A percentile compares a stretch with the other conserved stretches of the same genome.
phyloP scores from a whole-genome alignment of 2,888 invertebrate species.

The Drosophila niveifrons region DNA sequence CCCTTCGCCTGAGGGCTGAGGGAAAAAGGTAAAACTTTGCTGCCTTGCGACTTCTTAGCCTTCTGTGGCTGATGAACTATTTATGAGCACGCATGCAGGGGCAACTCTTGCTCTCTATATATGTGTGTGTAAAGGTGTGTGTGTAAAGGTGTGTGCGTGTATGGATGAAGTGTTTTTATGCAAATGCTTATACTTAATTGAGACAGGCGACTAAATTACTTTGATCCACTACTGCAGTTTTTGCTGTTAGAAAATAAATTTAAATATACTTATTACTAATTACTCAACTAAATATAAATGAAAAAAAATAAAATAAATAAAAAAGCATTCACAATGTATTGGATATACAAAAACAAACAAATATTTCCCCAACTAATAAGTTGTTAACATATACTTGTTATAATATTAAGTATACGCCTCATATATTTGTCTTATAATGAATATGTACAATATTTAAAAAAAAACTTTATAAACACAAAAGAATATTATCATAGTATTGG shows the following conservation, averaged over 20 bases:
- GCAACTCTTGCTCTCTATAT: not conserved
- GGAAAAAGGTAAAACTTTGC: slow-evolving; percentile 51
- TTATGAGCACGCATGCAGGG: slow-evolving; percentile 63
- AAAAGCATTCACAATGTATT: not conserved
- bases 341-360: not conserved
- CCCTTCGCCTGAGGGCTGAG: slow-evolving; percentile 5
- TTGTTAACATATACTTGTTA: no score
- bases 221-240: not conserved
- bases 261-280: not conserved
- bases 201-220: slow-evolving; percentile 20
- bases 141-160: not conserved
- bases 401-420: no score
- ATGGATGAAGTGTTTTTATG: slow-evolving; percentile 16
- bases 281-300: not conserved
- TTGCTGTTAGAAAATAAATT: not conserved
- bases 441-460: no score
- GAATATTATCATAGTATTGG: no score
- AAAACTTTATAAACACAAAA: no score
- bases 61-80: slow-evolving; percentile 70
- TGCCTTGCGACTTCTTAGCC: slow-evolving; percentile 61
- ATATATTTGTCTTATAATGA: no score
- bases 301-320: not conserved
- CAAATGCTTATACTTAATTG: slow-evolving; percentile 25
- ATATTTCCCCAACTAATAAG: not conserved
- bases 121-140: slow-evolving; percentile 5